Percentiles rank a stretch among this genome's conserved stretches.
These are phyloP conservation scores for Blennius ocellaris DNA, from an alignment of 2,113 vertebrate species.

Conservation along the genomic window DNA sequence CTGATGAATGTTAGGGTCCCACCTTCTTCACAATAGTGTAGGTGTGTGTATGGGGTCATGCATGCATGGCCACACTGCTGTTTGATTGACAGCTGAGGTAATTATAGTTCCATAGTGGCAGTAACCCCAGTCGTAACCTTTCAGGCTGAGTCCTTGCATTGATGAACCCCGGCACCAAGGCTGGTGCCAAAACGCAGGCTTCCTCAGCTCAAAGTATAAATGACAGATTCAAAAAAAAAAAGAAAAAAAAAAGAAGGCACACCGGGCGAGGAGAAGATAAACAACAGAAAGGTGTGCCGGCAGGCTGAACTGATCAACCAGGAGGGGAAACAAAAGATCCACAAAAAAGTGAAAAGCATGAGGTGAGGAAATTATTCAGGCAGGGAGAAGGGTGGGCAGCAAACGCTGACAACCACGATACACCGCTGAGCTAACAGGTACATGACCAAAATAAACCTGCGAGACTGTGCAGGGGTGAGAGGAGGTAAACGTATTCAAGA, in stretches of 20 bases:
- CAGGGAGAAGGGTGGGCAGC: slow-evolving; percentile 8
- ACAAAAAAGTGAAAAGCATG: slow-evolving; percentile 17
- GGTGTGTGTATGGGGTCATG: slow-evolving; percentile 15
- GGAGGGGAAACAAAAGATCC: slow-evolving; percentile 6
- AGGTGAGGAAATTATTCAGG: slow-evolving; percentile 30
- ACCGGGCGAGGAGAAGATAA: slow-evolving; percentile 4
- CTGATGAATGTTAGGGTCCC: slow-evolving; percentile 9
- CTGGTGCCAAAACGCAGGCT: slow-evolving; percentile 47
- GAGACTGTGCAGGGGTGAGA: slow-evolving; percentile 54
- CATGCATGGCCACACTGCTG: slow-evolving; percentile 27
- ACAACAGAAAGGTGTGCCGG: slow-evolving; percentile 4
- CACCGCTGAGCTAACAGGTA: slow-evolving; percentile 50
- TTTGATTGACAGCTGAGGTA: slow-evolving; percentile 77
- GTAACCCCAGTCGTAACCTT: slow-evolving; percentile 69
- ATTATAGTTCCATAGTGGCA: slow-evolving; percentile 74
- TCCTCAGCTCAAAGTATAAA: slow-evolving; percentile 51
- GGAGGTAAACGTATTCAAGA: slow-evolving; percentile 45
- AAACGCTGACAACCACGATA: slow-evolving; percentile 22
- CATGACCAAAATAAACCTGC: slow-evolving; percentile 67
- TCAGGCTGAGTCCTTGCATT: slow-evolving; percentile 61
- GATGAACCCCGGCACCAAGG: slow-evolving; percentile 47
- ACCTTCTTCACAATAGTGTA: slow-evolving; percentile 19
- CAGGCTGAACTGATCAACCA: slow-evolving; percentile 9
- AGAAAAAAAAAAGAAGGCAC: neutral
- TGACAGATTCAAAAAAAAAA: slow-evolving; percentile 27